Conservation (phyloP, 2,113 vertebrate species). For the Bucco capensis region DNA sequence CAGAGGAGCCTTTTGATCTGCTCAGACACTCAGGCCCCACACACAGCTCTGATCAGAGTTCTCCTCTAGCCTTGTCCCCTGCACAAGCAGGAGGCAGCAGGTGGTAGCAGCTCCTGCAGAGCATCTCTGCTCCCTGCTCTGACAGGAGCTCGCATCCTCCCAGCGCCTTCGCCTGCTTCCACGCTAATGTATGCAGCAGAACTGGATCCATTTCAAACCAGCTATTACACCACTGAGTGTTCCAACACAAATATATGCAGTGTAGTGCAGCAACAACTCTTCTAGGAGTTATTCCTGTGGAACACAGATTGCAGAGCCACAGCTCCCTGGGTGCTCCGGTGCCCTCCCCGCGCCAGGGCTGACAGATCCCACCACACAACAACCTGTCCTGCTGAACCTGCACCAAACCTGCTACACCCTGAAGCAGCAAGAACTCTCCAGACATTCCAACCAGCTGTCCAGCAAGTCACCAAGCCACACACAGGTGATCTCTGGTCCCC, state of each 20-base stretch:
- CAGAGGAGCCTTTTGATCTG: accelerated
- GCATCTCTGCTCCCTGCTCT: background rate
- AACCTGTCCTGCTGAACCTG: background rate
- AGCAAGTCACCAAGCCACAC: accelerated
- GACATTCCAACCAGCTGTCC: accelerated
- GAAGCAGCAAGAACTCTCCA: background rate
- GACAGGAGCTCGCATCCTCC: background rate
- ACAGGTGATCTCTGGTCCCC: background rate
- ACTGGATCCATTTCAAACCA: conserved; percentile 7
- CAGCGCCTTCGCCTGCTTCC: background rate
- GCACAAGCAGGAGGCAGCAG: background rate
- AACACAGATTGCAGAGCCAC: background rate
- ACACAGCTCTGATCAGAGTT: accelerated
- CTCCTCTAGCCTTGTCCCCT: accelerated
- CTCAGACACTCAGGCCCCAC: accelerated
- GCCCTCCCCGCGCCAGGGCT: conserved; percentile 10
- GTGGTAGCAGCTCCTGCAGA: accelerated
- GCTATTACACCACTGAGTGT: conserved; percentile 24
- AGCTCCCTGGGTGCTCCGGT: background rate
- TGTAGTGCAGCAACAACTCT: background rate
- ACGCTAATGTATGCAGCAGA: conserved; percentile 21
- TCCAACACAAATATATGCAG: conserved; percentile 47
- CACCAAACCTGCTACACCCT: background rate
- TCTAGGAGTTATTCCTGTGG: background rate
- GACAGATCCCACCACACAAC: background rate